These are phyloP conservation scores for Zaprionus nigranus DNA, from an alignment of 1,140 invertebrate genomes.

Conservation along the genomic window DNA sequence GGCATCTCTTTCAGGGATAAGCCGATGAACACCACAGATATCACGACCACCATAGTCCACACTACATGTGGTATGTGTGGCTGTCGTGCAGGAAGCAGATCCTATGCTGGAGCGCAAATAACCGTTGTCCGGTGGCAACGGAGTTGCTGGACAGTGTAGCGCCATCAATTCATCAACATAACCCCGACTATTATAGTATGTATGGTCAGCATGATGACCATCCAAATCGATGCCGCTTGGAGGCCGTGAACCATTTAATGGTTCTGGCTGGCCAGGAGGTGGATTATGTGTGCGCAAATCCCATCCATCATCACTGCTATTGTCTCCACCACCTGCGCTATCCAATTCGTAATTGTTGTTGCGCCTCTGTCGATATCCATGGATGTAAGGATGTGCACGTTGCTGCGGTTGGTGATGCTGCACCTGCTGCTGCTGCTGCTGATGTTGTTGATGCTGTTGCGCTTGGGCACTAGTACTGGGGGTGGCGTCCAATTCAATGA, in stretches of 20 bases:
- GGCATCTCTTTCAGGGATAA: background rate
- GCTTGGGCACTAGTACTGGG: constrained; percentile 72
- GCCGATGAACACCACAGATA: constrained; percentile 47
- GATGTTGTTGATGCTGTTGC: constrained; percentile 44
- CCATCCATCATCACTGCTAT: constrained; percentile 73
- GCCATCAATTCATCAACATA: constrained; percentile 6
- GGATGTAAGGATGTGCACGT: background rate
- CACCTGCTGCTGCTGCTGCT: constrained; percentile 39
- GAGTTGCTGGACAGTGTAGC: constrained; percentile 5
- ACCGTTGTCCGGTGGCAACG: constrained; percentile 26
- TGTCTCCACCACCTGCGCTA: constrained; percentile 29
- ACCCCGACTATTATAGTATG: constrained; percentile 59
- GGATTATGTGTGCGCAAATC: constrained; percentile 62
- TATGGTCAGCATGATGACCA: constrained; percentile 60
- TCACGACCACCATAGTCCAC: constrained; percentile 57
- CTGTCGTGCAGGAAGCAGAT: constrained; percentile 60
- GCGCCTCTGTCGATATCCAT: constrained; percentile 8
- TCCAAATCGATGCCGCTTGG: constrained; percentile 22
- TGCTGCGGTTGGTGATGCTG: constrained; percentile 5
- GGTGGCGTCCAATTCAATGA: constrained; percentile 59
- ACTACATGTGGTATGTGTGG: constrained; percentile 67
- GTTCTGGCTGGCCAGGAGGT: constrained; percentile 1
- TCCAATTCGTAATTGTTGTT: constrained; percentile 45
- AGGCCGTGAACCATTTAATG: constrained; percentile 6
- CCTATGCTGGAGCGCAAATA: constrained; percentile 25